Base-by-base conservation (phyloP, 2,888 invertebrate genomes). In the Limnephilus rhombicus region DNA sequence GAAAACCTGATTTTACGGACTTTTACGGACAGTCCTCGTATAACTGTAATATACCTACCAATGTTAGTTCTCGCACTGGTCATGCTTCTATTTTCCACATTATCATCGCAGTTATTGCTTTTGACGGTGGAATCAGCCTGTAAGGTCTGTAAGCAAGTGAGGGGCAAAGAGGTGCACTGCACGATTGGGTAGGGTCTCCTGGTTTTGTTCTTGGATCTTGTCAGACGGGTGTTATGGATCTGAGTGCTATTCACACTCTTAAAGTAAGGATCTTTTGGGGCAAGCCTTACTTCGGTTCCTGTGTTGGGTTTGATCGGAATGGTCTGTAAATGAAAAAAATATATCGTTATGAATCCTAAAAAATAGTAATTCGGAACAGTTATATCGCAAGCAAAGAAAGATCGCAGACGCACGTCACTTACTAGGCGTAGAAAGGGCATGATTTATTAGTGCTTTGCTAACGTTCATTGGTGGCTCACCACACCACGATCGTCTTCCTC, bases 171-270 rank as follows among this genome's bases (percentile, higher is more conserved):
- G 13, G 90, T 85, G 90, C 90, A 90, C n/a, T 87, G 86, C 2
- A 91, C 87, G 31, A 41, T 91, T 31, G 91, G 87, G 49, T 91
- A 80, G 80, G 29, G 85, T 86, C 37, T 91, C 29, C 49, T 88
- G 13, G 82, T 88, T 37, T 89, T 89, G 85, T 89, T 85, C 49
- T 49, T 89, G 80, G 89, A 90, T 80, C 89, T 85, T 9, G 90
- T 90, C 34, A 86, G 45, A 37, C 89, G 80, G 13, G 89, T 85
- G 80, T 83, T 86, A 15, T 13, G 24, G 80, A 80, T 85, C 29
- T 85, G 89, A 41, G 31, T 24, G 12, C 31, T 53, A 31, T 85
- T 90, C 31, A 45, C 12, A 12, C 45, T 45, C 45, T 45, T 45
- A 12, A 45, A 45, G 15, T 49, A 90, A 15, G 92, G 90, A n/a